Evolutionary conservation across 2,888 invertebrate genomes (phyloP), one percentile per base, ranked within the genome.

Genomic region (Flabesymbios commensalis): DNA sequence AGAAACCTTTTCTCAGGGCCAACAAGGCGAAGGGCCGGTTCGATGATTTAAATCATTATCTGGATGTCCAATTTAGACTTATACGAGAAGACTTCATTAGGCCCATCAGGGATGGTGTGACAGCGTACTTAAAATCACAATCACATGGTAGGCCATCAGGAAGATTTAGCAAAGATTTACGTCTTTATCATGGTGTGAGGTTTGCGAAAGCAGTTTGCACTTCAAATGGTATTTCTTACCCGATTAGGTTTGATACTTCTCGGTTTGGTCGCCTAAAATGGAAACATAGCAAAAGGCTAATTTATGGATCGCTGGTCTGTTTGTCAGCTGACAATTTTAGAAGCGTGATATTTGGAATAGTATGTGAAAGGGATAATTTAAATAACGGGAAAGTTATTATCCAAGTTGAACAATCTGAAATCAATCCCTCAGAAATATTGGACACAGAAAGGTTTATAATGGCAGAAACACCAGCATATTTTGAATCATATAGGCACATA

Each of bases 401-500:
- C n/a, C n/a, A n/a, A n/a, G n/a, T n/a, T n/a, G n/a, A n/a, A n/a
- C n/a, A n/a, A n/a, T n/a, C n/a, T n/a, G n/a, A n/a, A n/a, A n/a
- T n/a, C n/a, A n/a, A n/a, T n/a, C n/a, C n/a, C n/a, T n/a, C n/a
- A n/a, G n/a, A n/a, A n/a, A n/a, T n/a, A n/a, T n/a, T n/a, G n/a
- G n/a, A n/a, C n/a, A n/a, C n/a, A n/a, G n/a, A n/a, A n/a, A n/a
- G n/a, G 10, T 62, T 53, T 24, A 31, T 29, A 31, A 90, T 92
- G 90, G 86, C 90, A 1, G 91, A 92, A 78, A 89, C 90, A 55
- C 88, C 88, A 54, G 88, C 90, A 0, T 93, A 89, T 79, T 92
- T 92, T 76, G 92, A 92, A 75, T 90, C 92, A 0, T 93, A 92
- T 76, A 86, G 88, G 65, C 88, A 90, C 74, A 90, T 91, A 0